phyloP scores from a whole-genome alignment of 2,797 vertebrate species.

The Kryptolebias ocellatus region DNA sequence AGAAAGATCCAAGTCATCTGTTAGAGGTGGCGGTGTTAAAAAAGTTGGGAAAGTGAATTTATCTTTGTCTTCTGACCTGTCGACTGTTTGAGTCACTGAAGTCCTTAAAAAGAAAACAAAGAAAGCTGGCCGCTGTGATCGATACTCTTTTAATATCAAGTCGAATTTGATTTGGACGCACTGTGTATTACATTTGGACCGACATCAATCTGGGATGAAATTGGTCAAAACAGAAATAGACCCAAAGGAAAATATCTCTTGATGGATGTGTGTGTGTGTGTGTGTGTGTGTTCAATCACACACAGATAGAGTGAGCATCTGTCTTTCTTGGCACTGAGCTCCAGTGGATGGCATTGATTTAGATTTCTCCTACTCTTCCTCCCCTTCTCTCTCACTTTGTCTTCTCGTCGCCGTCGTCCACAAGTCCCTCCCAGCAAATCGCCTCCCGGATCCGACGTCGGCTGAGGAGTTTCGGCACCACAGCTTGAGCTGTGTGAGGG shows the following conservation, averaged over 20 bases:
- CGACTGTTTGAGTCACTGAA: conserved; percentile 7
- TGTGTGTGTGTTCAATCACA: conserved; percentile 29
- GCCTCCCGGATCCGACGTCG: conserved; percentile 49
- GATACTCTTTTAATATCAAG: conserved; percentile 38
- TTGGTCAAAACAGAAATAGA: conserved; percentile 60
- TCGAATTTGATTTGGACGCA: conserved; percentile 40
- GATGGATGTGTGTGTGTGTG: conserved; percentile 55
- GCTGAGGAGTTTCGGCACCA: conserved; percentile 57
- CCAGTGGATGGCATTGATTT: conserved; percentile 72
- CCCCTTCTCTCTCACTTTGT: conserved; percentile 50
- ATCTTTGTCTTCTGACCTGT: neutral
- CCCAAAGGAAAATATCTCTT: conserved; percentile 49
- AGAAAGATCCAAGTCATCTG: too few species aligned
- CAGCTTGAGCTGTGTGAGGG: conserved; percentile 63
- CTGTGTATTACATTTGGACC: conserved; percentile 19
- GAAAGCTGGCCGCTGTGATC: conserved; percentile 31
- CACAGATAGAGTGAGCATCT: conserved; percentile 68
- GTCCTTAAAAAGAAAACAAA: conserved; percentile 20
- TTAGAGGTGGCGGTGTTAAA: neutral
- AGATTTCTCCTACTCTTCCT: conserved; percentile 66
- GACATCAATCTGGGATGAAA: conserved; percentile 49
- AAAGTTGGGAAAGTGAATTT: neutral
- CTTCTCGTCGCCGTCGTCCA: conserved; percentile 56
- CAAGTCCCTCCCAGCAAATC: conserved; percentile 55
- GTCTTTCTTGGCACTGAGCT: conserved; percentile 70